Evolutionary conservation across 2,888 invertebrate species (phyloP).

Genomic region (Aleiodes leptofemur): DNA sequence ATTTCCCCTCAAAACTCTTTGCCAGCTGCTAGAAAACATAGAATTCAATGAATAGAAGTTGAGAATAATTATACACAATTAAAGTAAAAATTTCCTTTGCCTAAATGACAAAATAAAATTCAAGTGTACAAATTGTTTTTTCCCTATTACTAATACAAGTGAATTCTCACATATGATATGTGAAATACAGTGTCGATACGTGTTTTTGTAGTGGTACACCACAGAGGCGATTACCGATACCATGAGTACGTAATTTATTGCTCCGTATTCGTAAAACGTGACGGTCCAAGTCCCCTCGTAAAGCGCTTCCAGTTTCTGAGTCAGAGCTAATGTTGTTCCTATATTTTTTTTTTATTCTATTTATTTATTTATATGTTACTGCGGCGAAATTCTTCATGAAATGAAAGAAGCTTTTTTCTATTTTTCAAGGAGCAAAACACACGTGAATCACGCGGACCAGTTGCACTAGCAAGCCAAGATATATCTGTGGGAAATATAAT

Average conservation of each 20-base stretch:
- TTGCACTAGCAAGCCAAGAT: background rate
- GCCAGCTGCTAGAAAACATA: too few species aligned
- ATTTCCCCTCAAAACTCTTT: too few species aligned
- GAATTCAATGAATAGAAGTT: too few species aligned
- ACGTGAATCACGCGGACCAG: background rate
- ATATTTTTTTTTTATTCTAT: background rate
- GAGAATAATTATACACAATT: too few species aligned
- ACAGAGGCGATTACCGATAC: slow-evolving; percentile 69
- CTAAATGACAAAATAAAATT: too few species aligned
- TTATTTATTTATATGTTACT: slow-evolving; percentile 8
- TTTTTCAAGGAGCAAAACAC: background rate
- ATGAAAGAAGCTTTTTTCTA: slow-evolving; percentile 1
- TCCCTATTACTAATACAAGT: slow-evolving; percentile 19
- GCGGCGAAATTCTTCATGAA: background rate
- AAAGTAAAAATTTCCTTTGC: too few species aligned
- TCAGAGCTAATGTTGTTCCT: slow-evolving; percentile 55
- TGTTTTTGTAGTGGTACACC: slow-evolving; percentile 4
- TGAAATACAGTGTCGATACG: background rate
- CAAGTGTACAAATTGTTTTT: slow-evolving; percentile 18
- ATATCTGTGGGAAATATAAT: slow-evolving; percentile 37
- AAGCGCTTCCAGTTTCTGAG: slow-evolving; percentile 72
- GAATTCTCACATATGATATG: slow-evolving; percentile 19
- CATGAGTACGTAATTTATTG: slow-evolving; percentile 68
- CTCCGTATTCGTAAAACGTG: slow-evolving; percentile 69
- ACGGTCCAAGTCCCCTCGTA: slow-evolving; percentile 69